Conservation (phyloP, 2,888 invertebrate genomes). For the Eubasilissa splendida region DNA sequence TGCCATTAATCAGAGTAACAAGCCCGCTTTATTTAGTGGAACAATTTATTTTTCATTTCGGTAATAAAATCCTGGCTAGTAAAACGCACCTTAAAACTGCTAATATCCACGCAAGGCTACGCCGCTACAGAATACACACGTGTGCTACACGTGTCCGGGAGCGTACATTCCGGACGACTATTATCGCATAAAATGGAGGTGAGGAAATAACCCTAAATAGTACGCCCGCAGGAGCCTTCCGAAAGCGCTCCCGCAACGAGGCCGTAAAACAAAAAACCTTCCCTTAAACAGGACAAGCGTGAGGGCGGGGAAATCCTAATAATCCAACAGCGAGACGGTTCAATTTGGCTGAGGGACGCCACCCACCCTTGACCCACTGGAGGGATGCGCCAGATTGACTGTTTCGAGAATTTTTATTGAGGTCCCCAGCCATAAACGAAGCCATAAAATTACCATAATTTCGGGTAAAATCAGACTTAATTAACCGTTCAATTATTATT, state of each 20-base stretch:
- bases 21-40: not conserved
- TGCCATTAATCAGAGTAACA: not conserved
- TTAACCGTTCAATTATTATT: too few relatives aligned
- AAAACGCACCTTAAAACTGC: slow-evolving; percentile 32
- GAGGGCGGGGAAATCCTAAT: not conserved
- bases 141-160: too few relatives aligned
- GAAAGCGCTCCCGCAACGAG: not conserved
- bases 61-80: not conserved
- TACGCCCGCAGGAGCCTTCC: not conserved
- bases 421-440: too few relatives aligned
- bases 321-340: not conserved
- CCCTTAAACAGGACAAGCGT: slow-evolving; percentile 43
- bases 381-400: too few relatives aligned
- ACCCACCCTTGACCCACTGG: too few relatives aligned
- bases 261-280: slow-evolving; percentile 47
- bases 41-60: slow-evolving; percentile 26
- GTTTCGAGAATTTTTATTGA: too few relatives aligned
- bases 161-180: slow-evolving; percentile 8
- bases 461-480: too few relatives aligned
- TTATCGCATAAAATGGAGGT: slow-evolving; percentile 38
- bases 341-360: too few relatives aligned
- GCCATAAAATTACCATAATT: too few relatives aligned
- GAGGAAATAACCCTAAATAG: slow-evolving; percentile 12
- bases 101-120: not conserved
- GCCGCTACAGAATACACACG: too few relatives aligned